phyloP scores from a whole-genome alignment of 2,888 invertebrate genomes.

The Idaea straminata region DNA sequence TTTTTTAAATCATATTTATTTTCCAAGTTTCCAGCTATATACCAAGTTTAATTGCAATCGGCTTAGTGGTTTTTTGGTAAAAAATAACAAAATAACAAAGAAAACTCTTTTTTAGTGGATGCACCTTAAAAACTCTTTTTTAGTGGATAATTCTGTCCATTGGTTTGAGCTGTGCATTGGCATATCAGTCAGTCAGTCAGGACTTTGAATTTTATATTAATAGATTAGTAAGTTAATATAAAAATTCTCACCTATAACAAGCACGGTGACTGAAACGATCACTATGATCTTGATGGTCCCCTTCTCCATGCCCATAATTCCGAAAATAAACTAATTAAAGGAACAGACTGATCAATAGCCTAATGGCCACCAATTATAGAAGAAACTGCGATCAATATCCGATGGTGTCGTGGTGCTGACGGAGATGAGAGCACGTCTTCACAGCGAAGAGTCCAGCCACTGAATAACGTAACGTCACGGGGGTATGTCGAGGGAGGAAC shows the following conservation, averaged over 20 bases:
- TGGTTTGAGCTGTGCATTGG: too few species aligned
- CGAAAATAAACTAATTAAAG: background rate
- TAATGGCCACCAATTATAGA: background rate
- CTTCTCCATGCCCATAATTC: conserved; percentile 64
- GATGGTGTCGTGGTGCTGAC: background rate
- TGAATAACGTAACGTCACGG: conserved; percentile 16
- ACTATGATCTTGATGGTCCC: conserved; percentile 64
- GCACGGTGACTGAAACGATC: conserved; percentile 51
- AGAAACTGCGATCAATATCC: background rate
- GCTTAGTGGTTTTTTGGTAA: background rate
- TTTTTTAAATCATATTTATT: background rate
- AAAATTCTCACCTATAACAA: conserved; percentile 58
- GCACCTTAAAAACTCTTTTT: too few species aligned
- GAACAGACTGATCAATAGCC: background rate
- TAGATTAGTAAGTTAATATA: too few species aligned
- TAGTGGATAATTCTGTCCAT: too few species aligned
- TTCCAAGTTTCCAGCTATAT: background rate
- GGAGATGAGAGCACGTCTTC: conserved; percentile 4
- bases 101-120: too few species aligned
- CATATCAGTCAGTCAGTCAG: too few species aligned
- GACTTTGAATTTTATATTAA: too few species aligned
- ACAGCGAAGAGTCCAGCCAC: conserved; percentile 14
- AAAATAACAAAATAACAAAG: background rate
- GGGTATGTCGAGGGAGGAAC: conserved; percentile 8
- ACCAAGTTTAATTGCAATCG: background rate